These are phyloP conservation scores for Percina caprodes DNA, from an alignment of 2,113 vertebrate genomes.

Conservation along the genomic window DNA sequence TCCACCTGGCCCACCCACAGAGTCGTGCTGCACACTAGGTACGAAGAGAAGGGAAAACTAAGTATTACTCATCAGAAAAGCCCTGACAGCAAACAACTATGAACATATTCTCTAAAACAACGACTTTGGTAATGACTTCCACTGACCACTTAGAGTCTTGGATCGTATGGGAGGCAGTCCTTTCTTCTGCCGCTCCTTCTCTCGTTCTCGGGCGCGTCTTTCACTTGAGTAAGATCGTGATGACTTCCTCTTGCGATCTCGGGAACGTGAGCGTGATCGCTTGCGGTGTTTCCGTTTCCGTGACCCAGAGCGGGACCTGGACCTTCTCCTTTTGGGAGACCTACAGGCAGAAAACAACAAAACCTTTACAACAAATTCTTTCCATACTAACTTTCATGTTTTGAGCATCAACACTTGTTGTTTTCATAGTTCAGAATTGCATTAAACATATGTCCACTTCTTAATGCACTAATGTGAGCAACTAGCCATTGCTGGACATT, in stretches of 20 bases:
- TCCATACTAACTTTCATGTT: background rate
- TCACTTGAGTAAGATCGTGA: conserved; percentile 97
- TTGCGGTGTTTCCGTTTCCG: conserved; percentile 98
- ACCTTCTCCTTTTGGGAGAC: conserved; percentile 95
- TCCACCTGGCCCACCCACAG: conserved; percentile 99
- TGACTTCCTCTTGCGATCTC: conserved; percentile 95
- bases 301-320: conserved; percentile 95
- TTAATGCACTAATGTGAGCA: background rate
- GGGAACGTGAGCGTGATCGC: conserved; percentile 93
- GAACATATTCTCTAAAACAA: background rate
- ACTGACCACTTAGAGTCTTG: conserved; percentile 93
- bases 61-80: background rate
- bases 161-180: conserved; percentile 95
- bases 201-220: conserved; percentile 92
- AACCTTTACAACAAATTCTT: background rate
- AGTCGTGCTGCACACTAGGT: conserved; percentile 97
- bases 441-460: background rate
- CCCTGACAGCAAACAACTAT: background rate
- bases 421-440: background rate
- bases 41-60: background rate
- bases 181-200: conserved; percentile 98
- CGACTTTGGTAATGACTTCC: background rate
- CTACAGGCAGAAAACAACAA: conserved; percentile 70
- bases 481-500: background rate
- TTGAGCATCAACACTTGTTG: background rate